A percentile compares a stretch with the other conserved stretches of the same genome.
Conservation (phyloP, 2,113 vertebrate species). For the Cyprinodon tularosa region DNA sequence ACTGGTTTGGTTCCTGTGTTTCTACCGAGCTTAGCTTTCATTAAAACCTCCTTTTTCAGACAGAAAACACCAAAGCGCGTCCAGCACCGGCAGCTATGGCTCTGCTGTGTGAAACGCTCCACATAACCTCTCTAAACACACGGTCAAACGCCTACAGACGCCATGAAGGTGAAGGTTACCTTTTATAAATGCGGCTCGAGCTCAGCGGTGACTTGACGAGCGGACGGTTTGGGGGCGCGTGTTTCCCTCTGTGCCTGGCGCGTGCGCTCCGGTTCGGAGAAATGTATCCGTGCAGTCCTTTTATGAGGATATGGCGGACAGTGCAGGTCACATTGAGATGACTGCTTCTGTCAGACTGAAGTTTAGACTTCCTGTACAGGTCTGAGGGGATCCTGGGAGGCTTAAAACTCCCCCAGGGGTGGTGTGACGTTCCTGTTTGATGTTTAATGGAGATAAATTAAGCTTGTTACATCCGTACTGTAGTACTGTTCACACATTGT, state of each 20-base stretch:
- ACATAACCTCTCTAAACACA: not conserved
- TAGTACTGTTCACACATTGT: constrained; percentile 24
- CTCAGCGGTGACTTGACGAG: constrained; percentile 37
- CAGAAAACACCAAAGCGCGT: not conserved
- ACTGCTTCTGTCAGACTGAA: not conserved
- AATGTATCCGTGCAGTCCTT: constrained; percentile 62
- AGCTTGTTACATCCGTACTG: constrained; percentile 3
- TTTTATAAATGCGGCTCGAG: constrained; percentile 16
- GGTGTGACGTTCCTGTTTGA: not conserved
- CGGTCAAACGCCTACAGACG: not conserved
- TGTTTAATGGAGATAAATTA: not conserved
- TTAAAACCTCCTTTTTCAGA: not conserved
- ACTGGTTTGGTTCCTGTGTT: not conserved
- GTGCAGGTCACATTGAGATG: constrained; percentile 72
- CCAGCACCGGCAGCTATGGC: not conserved
- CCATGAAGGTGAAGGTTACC: constrained; percentile 31
- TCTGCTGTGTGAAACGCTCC: not conserved
- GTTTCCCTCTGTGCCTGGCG: constrained; percentile 22
- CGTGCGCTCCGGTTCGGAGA: constrained; percentile 27
- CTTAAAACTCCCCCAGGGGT: too few species aligned
- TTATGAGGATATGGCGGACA: constrained; percentile 70
- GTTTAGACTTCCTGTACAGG: not conserved
- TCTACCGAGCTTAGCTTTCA: not conserved
- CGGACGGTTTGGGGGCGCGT: constrained; percentile 22
- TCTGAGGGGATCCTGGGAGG: not conserved